Conservation (phyloP, 2,888 invertebrate genomes). For the Mesopsocus fuscifrons region DNA sequence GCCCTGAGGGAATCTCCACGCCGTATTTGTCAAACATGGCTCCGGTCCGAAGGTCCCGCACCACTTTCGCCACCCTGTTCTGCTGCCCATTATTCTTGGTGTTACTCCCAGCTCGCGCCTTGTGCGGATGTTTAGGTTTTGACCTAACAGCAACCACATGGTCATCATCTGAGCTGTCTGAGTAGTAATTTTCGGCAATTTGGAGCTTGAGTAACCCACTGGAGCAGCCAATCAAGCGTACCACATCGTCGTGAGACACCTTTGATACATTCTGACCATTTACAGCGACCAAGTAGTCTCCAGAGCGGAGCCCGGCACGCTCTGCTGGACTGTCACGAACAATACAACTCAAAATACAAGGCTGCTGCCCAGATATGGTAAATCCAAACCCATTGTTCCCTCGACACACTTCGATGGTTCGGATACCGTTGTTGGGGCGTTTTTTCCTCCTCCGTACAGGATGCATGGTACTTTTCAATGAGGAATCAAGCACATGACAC, state of each 20-base stretch:
- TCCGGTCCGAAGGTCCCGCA: constrained; percentile 30
- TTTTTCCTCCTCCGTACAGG: constrained; percentile 45
- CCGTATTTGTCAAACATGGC: constrained; percentile 27
- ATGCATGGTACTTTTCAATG: constrained; percentile 28
- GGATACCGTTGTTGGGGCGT: constrained; percentile 51
- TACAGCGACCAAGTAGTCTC: constrained; percentile 81
- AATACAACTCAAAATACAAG: constrained; percentile 86
- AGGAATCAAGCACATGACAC: not conserved
- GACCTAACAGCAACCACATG: constrained; percentile 36
- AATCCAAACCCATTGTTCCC: constrained; percentile 91
- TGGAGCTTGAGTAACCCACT: constrained; percentile 65
- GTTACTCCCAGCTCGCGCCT: constrained; percentile 19
- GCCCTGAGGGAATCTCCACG: constrained; percentile 5
- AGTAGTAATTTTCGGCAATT: constrained; percentile 72
- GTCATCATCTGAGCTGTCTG: constrained; percentile 69
- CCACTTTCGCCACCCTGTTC: constrained; percentile 30
- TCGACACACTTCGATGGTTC: constrained; percentile 67
- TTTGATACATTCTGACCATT: constrained; percentile 84
- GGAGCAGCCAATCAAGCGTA: constrained; percentile 72
- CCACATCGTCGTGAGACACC: constrained; percentile 83
- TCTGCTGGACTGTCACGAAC: constrained; percentile 81
- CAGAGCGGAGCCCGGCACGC: constrained; percentile 71
- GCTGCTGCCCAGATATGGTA: constrained; percentile 91
- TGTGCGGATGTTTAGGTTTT: constrained; percentile 38
- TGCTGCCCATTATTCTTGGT: constrained; percentile 18